phyloP scores from a whole-genome alignment of 2,888 invertebrate species.

The Tetanocera ferruginea region DNA sequence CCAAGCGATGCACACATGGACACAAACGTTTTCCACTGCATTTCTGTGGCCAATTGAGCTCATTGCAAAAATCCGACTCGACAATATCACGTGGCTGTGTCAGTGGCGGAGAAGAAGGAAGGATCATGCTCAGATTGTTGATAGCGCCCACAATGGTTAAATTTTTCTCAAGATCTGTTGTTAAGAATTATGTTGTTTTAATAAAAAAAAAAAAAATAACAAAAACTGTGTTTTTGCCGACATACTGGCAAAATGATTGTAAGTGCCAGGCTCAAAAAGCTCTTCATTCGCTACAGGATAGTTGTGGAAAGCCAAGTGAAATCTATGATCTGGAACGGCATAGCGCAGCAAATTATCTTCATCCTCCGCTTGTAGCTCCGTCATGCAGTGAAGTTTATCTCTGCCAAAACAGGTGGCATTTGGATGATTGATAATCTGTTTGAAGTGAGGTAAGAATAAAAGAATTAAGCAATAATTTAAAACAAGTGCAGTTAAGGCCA shows the following conservation, averaged over 20 bases:
- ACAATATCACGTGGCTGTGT: constrained; percentile 73
- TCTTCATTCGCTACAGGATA: constrained; percentile 52
- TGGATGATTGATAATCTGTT: constrained; percentile 55
- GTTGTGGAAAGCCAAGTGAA: constrained; percentile 57
- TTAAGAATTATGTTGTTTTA: background rate
- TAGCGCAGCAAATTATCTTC: constrained; percentile 47
- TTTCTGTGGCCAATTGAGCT: constrained; percentile 47
- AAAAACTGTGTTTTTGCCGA: constrained; percentile 9
- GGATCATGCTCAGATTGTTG: constrained; percentile 82
- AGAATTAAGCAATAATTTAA: too few relatives aligned
- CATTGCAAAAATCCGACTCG: constrained; percentile 60
- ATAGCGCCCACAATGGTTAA: constrained; percentile 70
- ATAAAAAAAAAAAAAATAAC: too few relatives aligned
- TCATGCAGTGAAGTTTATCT: constrained; percentile 49
- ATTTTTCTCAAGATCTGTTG: constrained; percentile 52
- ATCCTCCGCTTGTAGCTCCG: constrained; percentile 48
- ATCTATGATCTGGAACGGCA: constrained; percentile 53
- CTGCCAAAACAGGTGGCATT: constrained; percentile 52
- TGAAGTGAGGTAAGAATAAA: too few relatives aligned
- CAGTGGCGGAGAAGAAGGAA: constrained; percentile 82
- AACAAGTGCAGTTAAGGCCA: background rate
- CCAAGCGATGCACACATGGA: constrained; percentile 57
- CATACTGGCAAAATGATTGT: constrained; percentile 59
- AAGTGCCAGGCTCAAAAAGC: constrained; percentile 52
- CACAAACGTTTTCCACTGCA: constrained; percentile 52